These are phyloP conservation scores for Oophaga pumilio DNA, from an alignment of 2,113 vertebrate genomes.

Conservation along the genomic window DNA sequence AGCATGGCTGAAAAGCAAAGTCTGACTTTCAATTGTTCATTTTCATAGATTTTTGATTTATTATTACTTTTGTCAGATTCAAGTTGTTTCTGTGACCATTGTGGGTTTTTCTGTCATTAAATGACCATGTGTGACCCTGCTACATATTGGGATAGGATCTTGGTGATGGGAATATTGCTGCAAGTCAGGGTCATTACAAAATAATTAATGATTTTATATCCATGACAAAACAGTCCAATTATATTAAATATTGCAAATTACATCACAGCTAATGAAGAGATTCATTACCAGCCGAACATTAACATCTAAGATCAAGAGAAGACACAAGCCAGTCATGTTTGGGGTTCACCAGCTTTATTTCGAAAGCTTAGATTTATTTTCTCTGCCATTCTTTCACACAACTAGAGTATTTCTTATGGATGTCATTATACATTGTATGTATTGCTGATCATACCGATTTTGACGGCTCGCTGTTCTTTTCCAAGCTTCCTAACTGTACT, in stretches of 20 bases:
- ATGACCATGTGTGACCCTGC: too few species aligned
- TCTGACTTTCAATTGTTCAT: too few species aligned
- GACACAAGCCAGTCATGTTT: not conserved
- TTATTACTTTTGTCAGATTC: too few species aligned
- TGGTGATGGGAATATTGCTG: too few species aligned
- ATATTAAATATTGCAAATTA: not conserved
- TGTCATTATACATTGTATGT: not conserved
- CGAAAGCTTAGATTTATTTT: not conserved
- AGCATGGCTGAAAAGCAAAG: too few species aligned
- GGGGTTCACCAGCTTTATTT: not conserved
- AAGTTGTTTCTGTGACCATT: too few species aligned
- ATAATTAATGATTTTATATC: not conserved
- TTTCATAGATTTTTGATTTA: too few species aligned
- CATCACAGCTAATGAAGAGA: too few species aligned
- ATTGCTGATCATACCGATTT: constrained; percentile 81
- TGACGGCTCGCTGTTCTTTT: constrained; percentile 86
- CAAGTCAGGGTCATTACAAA: not conserved
- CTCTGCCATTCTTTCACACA: not conserved
- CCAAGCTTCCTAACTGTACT: constrained; percentile 85
- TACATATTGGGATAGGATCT: too few species aligned
- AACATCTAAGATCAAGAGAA: not conserved
- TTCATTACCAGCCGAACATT: not conserved
- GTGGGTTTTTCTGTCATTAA: too few species aligned
- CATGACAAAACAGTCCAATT: not conserved
- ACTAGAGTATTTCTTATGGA: not conserved